A percentile compares a stretch with the other conserved stretches of the same genome.
Conservation (phyloP, 2,797 vertebrate species). For the Sus cebifrons region DNA sequence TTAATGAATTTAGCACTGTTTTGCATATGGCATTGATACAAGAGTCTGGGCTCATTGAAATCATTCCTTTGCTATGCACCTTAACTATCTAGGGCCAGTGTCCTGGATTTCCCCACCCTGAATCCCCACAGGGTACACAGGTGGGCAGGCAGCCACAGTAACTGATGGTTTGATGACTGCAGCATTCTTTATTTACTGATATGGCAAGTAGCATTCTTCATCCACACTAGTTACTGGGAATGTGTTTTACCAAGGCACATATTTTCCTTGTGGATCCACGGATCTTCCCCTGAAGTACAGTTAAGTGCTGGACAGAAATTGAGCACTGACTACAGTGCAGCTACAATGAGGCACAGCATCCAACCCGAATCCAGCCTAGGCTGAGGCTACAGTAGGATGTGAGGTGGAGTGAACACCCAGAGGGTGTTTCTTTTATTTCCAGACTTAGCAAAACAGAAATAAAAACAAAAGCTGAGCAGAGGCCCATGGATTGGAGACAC, state of each 20-base stretch:
- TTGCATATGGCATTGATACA: background rate
- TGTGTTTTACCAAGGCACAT: background rate
- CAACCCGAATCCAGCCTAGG: background rate
- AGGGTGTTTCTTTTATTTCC: background rate
- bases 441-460: background rate
- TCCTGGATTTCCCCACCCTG: background rate
- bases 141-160: background rate
- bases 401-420: background rate
- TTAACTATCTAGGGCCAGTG: background rate
- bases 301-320: background rate
- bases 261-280: background rate
- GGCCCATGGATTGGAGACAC: background rate
- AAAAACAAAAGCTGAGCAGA: background rate
- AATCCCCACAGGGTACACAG: background rate
- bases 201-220: background rate
- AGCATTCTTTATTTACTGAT: background rate
- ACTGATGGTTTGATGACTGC: background rate
- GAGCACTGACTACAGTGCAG: background rate
- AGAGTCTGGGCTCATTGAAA: background rate
- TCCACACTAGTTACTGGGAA: background rate
- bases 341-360: background rate
- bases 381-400: background rate
- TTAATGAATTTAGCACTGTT: background rate
- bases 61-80: background rate
- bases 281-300: background rate